phyloP scores from a whole-genome alignment of 2,797 vertebrate genomes.

The Poeciliopsis infans region DNA sequence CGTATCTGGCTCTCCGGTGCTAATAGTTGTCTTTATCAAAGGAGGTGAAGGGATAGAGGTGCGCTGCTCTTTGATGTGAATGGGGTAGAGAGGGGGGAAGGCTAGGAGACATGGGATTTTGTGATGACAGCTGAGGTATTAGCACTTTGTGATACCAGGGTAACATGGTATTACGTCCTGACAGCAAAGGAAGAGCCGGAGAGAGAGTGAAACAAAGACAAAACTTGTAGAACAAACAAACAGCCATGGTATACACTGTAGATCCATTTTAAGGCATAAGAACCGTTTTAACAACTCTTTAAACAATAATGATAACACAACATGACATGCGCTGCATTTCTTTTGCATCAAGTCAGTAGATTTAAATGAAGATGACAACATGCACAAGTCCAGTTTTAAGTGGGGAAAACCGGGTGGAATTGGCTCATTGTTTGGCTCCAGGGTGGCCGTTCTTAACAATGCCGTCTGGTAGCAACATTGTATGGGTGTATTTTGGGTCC shows the following conservation, averaged over 20 bases:
- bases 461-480: not conserved
- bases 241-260: not conserved
- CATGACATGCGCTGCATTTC: not conserved
- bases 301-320: not conserved
- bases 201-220: conserved; percentile 7
- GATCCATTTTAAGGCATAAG: not conserved
- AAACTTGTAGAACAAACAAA: not conserved
- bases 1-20: conserved; percentile 45
- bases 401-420: not conserved
- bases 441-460: not conserved
- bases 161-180: conserved; percentile 55
- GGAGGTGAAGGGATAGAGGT: conserved; percentile 26
- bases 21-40: conserved; percentile 63
- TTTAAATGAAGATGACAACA: not conserved
- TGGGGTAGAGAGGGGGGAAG: conserved; percentile 30
- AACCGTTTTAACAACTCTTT: not conserved
- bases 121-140: conserved; percentile 64
- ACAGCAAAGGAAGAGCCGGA: conserved; percentile 34
- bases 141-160: conserved; percentile 57
- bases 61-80: conserved; percentile 55
- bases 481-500: not conserved
- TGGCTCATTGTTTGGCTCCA: not conserved
- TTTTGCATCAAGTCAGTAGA: not conserved
- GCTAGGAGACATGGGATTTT: conserved; percentile 45
- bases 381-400: not conserved